These are phyloP conservation scores for Palloptera scutellata DNA, from an alignment of 2,888 invertebrate genomes.

Conservation along the genomic window DNA sequence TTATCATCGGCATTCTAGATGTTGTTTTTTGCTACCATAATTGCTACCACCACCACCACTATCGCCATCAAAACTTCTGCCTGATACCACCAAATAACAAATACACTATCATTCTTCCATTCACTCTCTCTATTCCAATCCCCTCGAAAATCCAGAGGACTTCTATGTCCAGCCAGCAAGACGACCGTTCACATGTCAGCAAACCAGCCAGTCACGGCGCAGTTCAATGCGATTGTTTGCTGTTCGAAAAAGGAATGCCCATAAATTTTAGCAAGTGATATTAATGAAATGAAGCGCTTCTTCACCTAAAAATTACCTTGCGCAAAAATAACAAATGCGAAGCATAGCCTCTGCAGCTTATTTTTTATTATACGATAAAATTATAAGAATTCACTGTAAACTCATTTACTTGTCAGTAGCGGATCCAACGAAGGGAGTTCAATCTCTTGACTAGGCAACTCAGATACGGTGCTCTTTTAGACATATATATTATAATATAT, in stretches of 20 bases:
- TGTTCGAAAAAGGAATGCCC: conserved; percentile 50
- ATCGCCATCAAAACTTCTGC: conserved; percentile 18
- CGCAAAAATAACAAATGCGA: conserved; percentile 18
- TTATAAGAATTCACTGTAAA: conserved; percentile 45
- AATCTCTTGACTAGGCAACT: too few relatives aligned
- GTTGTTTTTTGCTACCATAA: background rate
- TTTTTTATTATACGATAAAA: conserved; percentile 52
- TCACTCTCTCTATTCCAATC: too few relatives aligned
- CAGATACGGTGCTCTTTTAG: too few relatives aligned
- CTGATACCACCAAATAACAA: conserved; percentile 1
- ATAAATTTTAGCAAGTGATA: conserved; percentile 55
- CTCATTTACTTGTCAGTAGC: background rate
- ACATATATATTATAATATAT: too few relatives aligned
- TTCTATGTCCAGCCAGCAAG: too few relatives aligned
- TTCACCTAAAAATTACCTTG: conserved; percentile 8
- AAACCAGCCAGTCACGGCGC: background rate
- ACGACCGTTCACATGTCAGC: too few relatives aligned
- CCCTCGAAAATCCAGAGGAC: too few relatives aligned
- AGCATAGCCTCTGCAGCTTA: conserved; percentile 24
- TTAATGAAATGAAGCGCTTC: conserved; percentile 34
- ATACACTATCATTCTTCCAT: too few relatives aligned
- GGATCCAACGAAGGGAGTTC: background rate
- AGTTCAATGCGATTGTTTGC: background rate
- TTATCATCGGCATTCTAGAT: conserved; percentile 1
- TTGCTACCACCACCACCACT: conserved; percentile 3